Percentiles rank a stretch among this genome's conserved stretches.
Conservation (phyloP, 2,797 vertebrate genomes). For the Alca torda region DNA sequence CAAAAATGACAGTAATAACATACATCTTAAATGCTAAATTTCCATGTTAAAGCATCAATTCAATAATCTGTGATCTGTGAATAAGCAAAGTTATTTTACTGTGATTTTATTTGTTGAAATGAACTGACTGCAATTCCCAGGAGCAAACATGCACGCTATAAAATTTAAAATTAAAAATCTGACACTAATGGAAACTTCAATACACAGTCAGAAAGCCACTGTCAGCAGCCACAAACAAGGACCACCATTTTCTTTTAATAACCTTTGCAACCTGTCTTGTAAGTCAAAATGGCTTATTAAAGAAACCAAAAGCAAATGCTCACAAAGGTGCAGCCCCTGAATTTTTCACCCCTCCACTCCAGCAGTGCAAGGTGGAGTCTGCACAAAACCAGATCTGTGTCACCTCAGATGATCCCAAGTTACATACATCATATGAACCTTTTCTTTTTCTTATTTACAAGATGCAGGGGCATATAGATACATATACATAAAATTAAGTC, state of each 20-base stretch:
- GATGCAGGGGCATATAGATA: fast-evolving
- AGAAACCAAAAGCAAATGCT: background rate
- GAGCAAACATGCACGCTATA: background rate
- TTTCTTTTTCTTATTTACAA: background rate
- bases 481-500: background rate
- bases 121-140: background rate
- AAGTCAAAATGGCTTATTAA: background rate
- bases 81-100: slow-evolving; percentile 38
- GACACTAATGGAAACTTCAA: slow-evolving; percentile 42
- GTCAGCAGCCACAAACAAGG: slow-evolving; percentile 30
- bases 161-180: slow-evolving; percentile 54
- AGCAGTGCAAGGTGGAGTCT: background rate
- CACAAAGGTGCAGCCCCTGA: background rate
- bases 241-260: background rate
- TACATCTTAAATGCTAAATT: slow-evolving; percentile 25
- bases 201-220: background rate
- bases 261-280: background rate
- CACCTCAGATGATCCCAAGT: background rate
- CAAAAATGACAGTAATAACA: slow-evolving; percentile 26
- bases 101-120: slow-evolving; percentile 52
- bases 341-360: background rate
- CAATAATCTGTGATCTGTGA: slow-evolving; percentile 27
- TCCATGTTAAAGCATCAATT: slow-evolving; percentile 42
- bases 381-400: fast-evolving
- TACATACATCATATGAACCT: fast-evolving